Evolutionary conservation across 2,888 invertebrate species (phyloP).

Genomic region (Eristalinus aeneus): DNA sequence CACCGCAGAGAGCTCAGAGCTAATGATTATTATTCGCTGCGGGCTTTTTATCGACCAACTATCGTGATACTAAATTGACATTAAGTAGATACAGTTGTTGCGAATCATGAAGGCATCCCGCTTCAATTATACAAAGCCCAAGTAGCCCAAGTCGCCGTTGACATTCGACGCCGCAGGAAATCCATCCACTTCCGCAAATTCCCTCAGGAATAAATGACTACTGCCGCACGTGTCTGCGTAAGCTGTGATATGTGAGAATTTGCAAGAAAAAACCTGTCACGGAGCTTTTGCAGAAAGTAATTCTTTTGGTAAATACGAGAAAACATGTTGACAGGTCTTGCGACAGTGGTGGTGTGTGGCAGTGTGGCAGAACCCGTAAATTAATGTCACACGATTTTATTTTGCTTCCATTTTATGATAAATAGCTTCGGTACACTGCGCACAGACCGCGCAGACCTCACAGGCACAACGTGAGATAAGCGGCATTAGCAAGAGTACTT

Average conservation of each 20-base stretch:
- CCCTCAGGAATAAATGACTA: neutral
- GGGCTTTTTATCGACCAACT: neutral
- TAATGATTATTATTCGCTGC: neutral
- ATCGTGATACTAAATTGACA: conserved; percentile 39
- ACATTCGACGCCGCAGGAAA: neutral
- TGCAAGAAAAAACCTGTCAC: conserved; percentile 9
- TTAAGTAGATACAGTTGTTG: conserved; percentile 52
- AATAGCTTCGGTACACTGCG: conserved; percentile 27
- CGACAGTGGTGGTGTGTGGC: conserved; percentile 29
- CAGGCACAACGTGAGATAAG: conserved; percentile 14
- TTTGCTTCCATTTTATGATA: conserved; percentile 44
- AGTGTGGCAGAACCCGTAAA: conserved; percentile 50
- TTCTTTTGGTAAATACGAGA: conserved; percentile 35
- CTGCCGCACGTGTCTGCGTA: neutral
- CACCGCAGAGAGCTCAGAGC: neutral
- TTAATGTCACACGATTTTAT: conserved; percentile 61
- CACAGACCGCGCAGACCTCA: conserved; percentile 1
- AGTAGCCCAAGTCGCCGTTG: conserved; percentile 13
- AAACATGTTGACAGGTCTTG: conserved; percentile 34
- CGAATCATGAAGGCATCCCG: conserved; percentile 14
- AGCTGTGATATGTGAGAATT: neutral
- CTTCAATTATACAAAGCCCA: conserved; percentile 25
- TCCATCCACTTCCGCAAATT: neutral
- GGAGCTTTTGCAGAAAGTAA: conserved; percentile 22
- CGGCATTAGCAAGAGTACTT: conserved; percentile 3